Evolutionary conservation across 2,888 invertebrate genomes (phyloP).

Genomic region (Drosophila testacea): DNA sequence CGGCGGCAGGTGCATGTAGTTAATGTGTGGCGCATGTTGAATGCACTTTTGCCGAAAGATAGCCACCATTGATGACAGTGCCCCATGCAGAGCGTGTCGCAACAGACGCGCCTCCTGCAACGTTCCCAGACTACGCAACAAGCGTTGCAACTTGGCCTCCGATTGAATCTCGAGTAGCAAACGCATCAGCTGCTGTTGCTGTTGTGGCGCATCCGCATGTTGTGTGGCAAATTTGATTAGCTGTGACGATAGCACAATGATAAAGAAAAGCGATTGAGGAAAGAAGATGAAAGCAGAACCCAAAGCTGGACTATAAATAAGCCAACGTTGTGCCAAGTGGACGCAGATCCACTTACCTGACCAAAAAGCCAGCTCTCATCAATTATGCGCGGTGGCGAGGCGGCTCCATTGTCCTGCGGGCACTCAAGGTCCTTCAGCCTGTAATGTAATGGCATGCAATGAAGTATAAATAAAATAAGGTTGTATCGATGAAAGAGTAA

Average conservation of each 20-base stretch:
- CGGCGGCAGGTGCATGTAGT: slow-evolving; percentile 84
- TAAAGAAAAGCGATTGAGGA: slow-evolving; percentile 1
- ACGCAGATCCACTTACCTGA: slow-evolving; percentile 78
- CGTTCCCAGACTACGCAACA: slow-evolving; percentile 83
- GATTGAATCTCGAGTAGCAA: slow-evolving; percentile 84
- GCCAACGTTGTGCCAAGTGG: slow-evolving; percentile 42
- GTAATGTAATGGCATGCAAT: slow-evolving; percentile 56
- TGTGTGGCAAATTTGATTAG: slow-evolving; percentile 83
- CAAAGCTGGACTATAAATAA: slow-evolving; percentile 46
- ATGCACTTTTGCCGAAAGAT: slow-evolving; percentile 84
- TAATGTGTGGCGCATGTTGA: slow-evolving; percentile 84
- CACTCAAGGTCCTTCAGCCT: slow-evolving; percentile 70
- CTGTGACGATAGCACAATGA: slow-evolving; percentile 49
- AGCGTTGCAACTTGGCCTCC: slow-evolving; percentile 85
- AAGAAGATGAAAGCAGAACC: slow-evolving; percentile 2
- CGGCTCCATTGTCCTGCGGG: slow-evolving; percentile 55
- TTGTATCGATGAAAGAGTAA: not conserved
- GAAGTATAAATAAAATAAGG: slow-evolving; percentile 56
- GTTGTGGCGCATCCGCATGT: slow-evolving; percentile 72
- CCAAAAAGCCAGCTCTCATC: slow-evolving; percentile 85
- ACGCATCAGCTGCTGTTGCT: slow-evolving; percentile 80
- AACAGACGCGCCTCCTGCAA: slow-evolving; percentile 85
- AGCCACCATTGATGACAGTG: slow-evolving; percentile 86
- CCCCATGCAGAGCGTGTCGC: slow-evolving; percentile 86
- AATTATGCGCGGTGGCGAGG: slow-evolving; percentile 79